Conservation (phyloP, 1,140 invertebrate genomes). For the Aphidius ervi region DNA sequence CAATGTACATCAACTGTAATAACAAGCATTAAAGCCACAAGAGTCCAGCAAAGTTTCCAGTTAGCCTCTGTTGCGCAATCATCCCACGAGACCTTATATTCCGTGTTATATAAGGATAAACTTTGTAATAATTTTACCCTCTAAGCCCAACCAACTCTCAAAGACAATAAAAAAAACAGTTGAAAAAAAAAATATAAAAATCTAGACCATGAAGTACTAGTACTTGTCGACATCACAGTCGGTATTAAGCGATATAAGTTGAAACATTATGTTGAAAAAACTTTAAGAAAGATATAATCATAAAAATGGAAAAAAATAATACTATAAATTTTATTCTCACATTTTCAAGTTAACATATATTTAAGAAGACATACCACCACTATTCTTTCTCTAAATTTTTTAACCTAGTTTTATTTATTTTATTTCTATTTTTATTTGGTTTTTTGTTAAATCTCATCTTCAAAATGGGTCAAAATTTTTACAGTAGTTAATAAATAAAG, state of each 20-base stretch:
- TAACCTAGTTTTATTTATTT: too few species aligned
- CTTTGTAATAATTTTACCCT: slow-evolving; percentile 20
- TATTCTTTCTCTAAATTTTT: too few species aligned
- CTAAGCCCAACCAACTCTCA: slow-evolving; percentile 6
- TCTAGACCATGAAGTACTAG: slow-evolving; percentile 17
- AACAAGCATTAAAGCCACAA: slow-evolving; percentile 9
- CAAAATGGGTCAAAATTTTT: too few species aligned
- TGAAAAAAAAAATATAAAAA: slow-evolving; percentile 9
- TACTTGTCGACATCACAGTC: slow-evolving; percentile 38
- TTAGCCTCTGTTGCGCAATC: slow-evolving; percentile 12
- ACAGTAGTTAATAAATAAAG: too few species aligned
- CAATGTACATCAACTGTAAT: too few species aligned
- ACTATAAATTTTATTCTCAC: too few species aligned
- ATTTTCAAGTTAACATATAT: too few species aligned
- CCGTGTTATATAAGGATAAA: slow-evolving; percentile 7
- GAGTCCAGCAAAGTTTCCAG: slow-evolving; percentile 20
- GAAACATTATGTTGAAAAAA: slow-evolving; percentile 38
- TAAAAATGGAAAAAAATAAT: too few species aligned
- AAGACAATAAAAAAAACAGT: slow-evolving; percentile 15
- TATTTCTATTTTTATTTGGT: too few species aligned
- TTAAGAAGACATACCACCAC: too few species aligned
- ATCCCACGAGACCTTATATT: slow-evolving; percentile 3
- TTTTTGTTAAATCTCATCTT: too few species aligned
- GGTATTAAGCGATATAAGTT: slow-evolving; percentile 49
- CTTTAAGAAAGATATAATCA: slow-evolving; percentile 24